A percentile compares a stretch with the other conserved stretches of the same genome.
phyloP scores from a whole-genome alignment of 2,888 invertebrate genomes.

The Ectobius pallidus region DNA sequence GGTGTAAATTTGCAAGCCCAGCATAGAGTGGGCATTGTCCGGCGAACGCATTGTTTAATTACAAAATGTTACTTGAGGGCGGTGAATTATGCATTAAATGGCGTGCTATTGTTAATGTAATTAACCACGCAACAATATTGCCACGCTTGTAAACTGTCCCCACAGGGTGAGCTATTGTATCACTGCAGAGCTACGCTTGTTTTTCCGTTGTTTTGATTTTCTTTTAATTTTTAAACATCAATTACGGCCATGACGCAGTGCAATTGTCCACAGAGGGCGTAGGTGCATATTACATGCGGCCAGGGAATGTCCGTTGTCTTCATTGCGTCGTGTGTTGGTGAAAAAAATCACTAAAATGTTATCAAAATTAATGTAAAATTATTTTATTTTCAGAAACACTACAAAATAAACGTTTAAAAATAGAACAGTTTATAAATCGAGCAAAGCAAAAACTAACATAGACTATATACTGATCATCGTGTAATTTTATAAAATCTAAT shows the following conservation, averaged over 20 bases:
- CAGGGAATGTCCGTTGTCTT: slow-evolving; percentile 11
- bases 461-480: no score
- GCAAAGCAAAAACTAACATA: no score
- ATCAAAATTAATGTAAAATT: no score
- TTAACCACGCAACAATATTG: slow-evolving; percentile 16
- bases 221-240: slow-evolving; percentile 32
- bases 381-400: no score
- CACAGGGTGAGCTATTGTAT: slow-evolving; percentile 26
- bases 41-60: slow-evolving; percentile 27
- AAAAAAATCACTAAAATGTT: no score
- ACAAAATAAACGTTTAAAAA: no score
- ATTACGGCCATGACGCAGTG: slow-evolving; percentile 6
- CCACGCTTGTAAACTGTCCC: slow-evolving; percentile 20
- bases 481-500: no score
- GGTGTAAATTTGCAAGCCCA: no score
- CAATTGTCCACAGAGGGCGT: slow-evolving; percentile 5
- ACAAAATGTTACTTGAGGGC: slow-evolving; percentile 26
- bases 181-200: slow-evolving; percentile 1
- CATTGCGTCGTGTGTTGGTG: no score
- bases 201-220: slow-evolving; percentile 30
- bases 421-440: no score
- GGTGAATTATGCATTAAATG: slow-evolving; percentile 30
- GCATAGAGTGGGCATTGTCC: no score
- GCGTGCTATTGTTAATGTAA: slow-evolving; percentile 28
- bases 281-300: slow-evolving; percentile 4